These are phyloP conservation scores for Pionites leucogaster DNA, from an alignment of 2,113 vertebrate species.

Conservation along the genomic window DNA sequence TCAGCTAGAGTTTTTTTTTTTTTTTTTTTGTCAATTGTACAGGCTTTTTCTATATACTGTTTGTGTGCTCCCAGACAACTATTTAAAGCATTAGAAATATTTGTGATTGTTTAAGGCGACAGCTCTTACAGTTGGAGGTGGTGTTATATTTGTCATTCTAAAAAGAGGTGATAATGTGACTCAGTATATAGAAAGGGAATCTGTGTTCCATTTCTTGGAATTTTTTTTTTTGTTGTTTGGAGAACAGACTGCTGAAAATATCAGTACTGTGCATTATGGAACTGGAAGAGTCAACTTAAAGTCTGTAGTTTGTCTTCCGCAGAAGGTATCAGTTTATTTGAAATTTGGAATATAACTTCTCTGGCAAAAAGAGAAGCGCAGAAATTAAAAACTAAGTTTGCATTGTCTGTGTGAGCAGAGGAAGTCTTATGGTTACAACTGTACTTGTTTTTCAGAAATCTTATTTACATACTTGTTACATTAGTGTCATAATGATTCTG, in stretches of 20 bases:
- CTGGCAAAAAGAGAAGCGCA: neutral
- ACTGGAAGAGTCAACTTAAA: neutral
- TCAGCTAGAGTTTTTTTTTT: neutral
- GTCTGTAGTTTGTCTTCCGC: neutral
- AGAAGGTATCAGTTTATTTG: neutral
- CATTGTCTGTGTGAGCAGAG: neutral
- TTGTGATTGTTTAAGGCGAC: neutral
- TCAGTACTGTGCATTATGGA: neutral
- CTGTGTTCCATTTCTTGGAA: neutral
- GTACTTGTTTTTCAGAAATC: neutral
- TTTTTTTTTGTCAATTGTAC: neutral
- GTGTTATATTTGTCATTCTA: neutral
- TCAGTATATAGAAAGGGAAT: neutral
- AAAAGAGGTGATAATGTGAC: neutral
- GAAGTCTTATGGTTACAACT: neutral
- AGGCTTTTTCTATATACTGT: neutral
- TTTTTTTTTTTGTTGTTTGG: neutral
- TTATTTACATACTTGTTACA: neutral
- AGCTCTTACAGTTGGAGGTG: neutral
- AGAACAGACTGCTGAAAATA: neutral
- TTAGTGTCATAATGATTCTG: neutral
- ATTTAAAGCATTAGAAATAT: neutral
- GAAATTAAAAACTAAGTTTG: neutral
- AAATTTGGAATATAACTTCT: neutral
- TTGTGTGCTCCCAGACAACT: neutral